Conservation (phyloP, 2,797 vertebrate genomes). For the Acestrorhynchus altus region DNA sequence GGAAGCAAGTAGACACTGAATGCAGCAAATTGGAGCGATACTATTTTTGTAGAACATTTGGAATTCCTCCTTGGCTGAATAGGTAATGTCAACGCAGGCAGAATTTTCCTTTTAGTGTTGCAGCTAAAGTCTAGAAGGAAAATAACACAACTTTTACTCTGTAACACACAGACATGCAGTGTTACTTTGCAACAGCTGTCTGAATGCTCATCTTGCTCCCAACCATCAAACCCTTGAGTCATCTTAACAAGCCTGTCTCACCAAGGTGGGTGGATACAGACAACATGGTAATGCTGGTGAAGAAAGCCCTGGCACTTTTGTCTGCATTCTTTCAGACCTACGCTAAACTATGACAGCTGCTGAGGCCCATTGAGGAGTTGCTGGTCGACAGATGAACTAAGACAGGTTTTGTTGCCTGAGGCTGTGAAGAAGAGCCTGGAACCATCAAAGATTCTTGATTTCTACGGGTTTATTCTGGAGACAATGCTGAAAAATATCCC, state of each 20-base stretch:
- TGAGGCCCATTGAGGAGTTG: constrained; percentile 83
- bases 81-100: constrained; percentile 89
- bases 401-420: constrained; percentile 77
- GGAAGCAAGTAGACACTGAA: constrained; percentile 27
- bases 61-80: constrained; percentile 72
- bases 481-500: constrained; percentile 77
- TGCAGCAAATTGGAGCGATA: constrained; percentile 76
- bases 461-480: constrained; percentile 79
- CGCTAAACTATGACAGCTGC: constrained; percentile 89
- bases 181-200: constrained; percentile 91
- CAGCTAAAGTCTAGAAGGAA: constrained; percentile 75
- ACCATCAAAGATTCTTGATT: constrained; percentile 85
- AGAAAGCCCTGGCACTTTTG: constrained; percentile 82
- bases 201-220: constrained; percentile 82
- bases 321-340: constrained; percentile 84
- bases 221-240: constrained; percentile 91
- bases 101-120: constrained; percentile 81
- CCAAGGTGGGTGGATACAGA: constrained; percentile 87
- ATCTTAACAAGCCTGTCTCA: constrained; percentile 83
- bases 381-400: constrained; percentile 78
- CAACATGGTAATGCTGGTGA: constrained; percentile 76
- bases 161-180: constrained; percentile 73
- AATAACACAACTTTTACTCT: constrained; percentile 80
- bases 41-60: constrained; percentile 88
- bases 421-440: constrained; percentile 65